Base-by-base conservation (phyloP, 2,888 invertebrate genomes). In the Pseudoips prasinana region DNA sequence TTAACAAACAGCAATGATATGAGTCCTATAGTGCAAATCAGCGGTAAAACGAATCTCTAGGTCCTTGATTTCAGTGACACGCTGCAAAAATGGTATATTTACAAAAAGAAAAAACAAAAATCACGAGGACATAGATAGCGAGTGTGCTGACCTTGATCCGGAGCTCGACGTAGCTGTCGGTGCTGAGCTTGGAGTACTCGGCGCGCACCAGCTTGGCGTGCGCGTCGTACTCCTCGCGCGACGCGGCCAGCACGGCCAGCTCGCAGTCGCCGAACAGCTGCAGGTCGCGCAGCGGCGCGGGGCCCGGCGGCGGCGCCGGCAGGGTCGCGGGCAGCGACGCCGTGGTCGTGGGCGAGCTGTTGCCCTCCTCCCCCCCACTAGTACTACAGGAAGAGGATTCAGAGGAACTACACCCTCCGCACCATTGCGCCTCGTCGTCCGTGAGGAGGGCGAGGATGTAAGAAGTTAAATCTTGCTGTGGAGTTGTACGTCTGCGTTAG, bases 201-300 rank as follows among this genome's bases (percentile, higher is more conserved):
- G 77, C 80, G 1, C 87, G 56, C 14, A 87, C 83, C 0, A 79
- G 72, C 39, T 73, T 72, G 8, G 86, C 84, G 39, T 87, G 86
- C 0, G 73, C 74, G 22, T 82, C 81, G 46, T 87, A 87, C 46
- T 73, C 71, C 38, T 75, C 81, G 3, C 66, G 36, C 1, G 69
- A 57, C 0, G 83, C 84, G 0, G 80, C 84, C 33, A 87, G 64
- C 36, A 85, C 80, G 0, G 82, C 81, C 32, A 87, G 72, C 67
- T 88, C 87, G 48, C 79, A 78, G 62, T 88, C 87, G 0, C 77
- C 84, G 57, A 83, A 87, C 32, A 87, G 68, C 49, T 73, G 81
- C 43, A 83, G 60, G 58, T 83, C 83, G 0, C 84, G 63, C 18
- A 69, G 54, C 1, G 70, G 66, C 8, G 71, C 70, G 1, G 67